Evolutionary conservation across 92 coral and sea anemone species (phyloP), one percentile per base, ranked within the genome.

Genomic region (Pocillopora grandis): DNA sequence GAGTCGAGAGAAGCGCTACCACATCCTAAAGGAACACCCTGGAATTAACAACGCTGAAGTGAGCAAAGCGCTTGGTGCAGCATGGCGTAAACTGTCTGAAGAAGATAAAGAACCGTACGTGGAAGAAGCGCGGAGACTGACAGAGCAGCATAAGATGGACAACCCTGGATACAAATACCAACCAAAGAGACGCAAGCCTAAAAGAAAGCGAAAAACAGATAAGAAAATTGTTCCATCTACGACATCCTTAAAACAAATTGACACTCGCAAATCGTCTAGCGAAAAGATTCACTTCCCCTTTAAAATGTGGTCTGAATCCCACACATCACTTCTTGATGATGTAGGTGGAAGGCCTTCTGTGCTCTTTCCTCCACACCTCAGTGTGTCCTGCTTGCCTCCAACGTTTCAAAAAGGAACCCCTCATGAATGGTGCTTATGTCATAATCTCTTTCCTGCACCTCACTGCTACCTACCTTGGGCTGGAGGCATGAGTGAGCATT

Each of bases 1-100:
- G 98, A 93, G 98, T 59, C 90, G 94, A 21, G 98, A 93, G 66
- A 93, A 89, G 66, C 88, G 98, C n/a, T 93, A 92, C 67, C 88
- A 92, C 83, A 93, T 93, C 14, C 78, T 93, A 14, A 90, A 93
- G 58, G 87, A 90, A 35, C 90, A 93, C 65, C 98, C 98, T 12
- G 98, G 98, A 62, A 92, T 93, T 19, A 93, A 92, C 76, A 93
- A 93, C 74, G 95, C 98, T 17, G 91, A 89, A 74, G 92, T 93
- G 48, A 93, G 98, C 83, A 93, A 89, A 78, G 92, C 89, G 52
- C 90, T 93, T 49, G 98, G 98, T 11, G 76, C 91, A 64, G 94
- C 98, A 6, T 93, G 98, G 98, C 90, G 86, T 79, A 77, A 81
- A n/a, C 88, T 93, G 11, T 86, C 94, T 49, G 81, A 81, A 20